phyloP scores from a whole-genome alignment of 2,113 vertebrate species.

The Micronisus gabar region DNA sequence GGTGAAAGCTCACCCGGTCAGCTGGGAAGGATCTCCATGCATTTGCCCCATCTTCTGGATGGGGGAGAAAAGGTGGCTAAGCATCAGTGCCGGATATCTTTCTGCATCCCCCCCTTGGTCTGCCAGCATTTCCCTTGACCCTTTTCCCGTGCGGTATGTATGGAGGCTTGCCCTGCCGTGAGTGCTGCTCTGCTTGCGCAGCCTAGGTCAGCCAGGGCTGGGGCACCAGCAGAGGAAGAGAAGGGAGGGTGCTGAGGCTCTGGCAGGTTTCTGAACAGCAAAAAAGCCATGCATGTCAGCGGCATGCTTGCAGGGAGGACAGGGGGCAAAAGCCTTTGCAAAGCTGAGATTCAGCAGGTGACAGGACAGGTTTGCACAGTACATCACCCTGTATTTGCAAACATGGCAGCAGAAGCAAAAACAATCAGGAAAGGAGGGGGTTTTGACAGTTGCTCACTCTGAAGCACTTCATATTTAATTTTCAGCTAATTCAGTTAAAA shows the following conservation, averaged over 20 bases:
- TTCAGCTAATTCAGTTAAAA: background rate
- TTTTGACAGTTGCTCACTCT: background rate
- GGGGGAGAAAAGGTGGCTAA: background rate
- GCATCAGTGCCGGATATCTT: rapidly evolving
- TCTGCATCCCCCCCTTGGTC: background rate
- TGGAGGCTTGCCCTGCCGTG: no score
- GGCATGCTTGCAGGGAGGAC: rapidly evolving
- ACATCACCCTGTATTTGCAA: background rate
- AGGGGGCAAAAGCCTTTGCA: background rate
- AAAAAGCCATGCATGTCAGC: rapidly evolving
- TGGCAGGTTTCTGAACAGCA: background rate
- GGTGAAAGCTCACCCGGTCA: background rate
- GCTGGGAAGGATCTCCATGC: background rate
- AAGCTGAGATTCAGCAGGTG: background rate
- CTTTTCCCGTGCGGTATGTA: rapidly evolving
- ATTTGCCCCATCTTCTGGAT: background rate
- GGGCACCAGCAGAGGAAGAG: background rate
- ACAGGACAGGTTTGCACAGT: background rate
- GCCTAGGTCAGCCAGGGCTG: no score
- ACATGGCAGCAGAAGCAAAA: background rate
- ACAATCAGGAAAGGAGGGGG: background rate
- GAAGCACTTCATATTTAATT: background rate
- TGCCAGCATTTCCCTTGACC: no score
- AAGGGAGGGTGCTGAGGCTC: background rate
- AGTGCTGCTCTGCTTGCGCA: background rate